phyloP scores from a whole-genome alignment of 1,140 invertebrate genomes.

The Ostrea edulis region DNA sequence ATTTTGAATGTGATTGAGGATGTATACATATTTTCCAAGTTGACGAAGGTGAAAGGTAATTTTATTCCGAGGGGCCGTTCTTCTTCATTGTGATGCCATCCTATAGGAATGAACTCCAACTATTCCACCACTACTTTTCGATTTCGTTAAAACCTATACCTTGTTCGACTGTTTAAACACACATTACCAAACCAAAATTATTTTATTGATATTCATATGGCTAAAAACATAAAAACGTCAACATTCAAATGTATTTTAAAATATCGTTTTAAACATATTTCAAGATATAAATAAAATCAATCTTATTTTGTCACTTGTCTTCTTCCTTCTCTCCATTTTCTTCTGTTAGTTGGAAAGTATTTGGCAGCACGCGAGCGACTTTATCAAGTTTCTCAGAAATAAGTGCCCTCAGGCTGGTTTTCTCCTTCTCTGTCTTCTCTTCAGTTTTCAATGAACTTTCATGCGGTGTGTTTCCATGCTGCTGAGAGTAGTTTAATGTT shows the following conservation, averaged over 20 bases:
- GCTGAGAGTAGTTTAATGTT: not conserved
- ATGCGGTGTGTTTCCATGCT: not conserved
- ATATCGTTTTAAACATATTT: not conserved
- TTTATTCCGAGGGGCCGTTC: no score
- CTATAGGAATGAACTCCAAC: no score
- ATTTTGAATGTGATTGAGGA: no score
- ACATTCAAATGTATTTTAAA: not conserved
- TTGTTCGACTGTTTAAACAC: no score
- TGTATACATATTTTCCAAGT: no score
- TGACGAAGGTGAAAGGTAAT: no score
- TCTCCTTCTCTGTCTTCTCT: not conserved
- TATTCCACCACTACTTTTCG: no score
- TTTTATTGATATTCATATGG: not conserved
- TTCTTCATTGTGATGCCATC: no score
- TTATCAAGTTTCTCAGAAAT: constrained; percentile 40
- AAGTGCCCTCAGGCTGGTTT: not conserved
- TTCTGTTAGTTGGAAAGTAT: constrained; percentile 36
- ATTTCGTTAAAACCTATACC: no score
- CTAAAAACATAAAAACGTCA: not conserved
- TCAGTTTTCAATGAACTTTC: not conserved
- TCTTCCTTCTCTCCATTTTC: constrained; percentile 18
- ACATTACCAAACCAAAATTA: no score
- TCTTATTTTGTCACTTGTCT: not conserved
- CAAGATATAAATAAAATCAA: not conserved
- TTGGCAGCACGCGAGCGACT: constrained; percentile 42